Evolutionary conservation across 2,888 invertebrate genomes (phyloP).

Genomic region (Volucella inanis): DNA sequence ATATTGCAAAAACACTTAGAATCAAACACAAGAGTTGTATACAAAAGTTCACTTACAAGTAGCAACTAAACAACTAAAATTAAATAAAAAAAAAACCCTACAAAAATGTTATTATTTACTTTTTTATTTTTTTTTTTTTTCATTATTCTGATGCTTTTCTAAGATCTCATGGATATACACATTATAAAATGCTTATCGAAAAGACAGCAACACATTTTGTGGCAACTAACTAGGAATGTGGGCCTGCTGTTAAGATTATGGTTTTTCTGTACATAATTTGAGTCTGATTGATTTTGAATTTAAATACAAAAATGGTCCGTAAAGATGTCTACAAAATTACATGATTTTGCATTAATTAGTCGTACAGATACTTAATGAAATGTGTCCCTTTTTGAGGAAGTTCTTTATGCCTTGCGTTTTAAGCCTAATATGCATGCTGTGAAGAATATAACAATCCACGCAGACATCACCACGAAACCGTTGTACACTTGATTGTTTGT

Average conservation of each 20-base stretch:
- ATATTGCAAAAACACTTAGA: constrained; percentile 67
- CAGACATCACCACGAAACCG: constrained; percentile 88
- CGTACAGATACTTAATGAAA: constrained; percentile 37
- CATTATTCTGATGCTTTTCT: constrained; percentile 35
- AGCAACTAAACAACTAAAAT: constrained; percentile 58
- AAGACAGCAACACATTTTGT: constrained; percentile 6
- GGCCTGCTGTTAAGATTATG: constrained; percentile 36
- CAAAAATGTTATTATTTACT: constrained; percentile 7
- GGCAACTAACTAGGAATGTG: constrained; percentile 33
- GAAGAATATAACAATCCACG: constrained; percentile 87
- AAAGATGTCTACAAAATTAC: constrained; percentile 24
- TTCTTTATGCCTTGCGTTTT: constrained; percentile 82
- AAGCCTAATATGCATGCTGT: constrained; percentile 85
- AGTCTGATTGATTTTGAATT: constrained; percentile 42
- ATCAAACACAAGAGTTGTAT: constrained; percentile 58
- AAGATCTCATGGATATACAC: constrained; percentile 24
- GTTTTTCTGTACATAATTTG: constrained; percentile 29
- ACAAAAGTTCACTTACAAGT: constrained; percentile 65
- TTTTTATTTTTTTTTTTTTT: constrained; percentile 13
- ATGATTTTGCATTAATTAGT: constrained; percentile 45
- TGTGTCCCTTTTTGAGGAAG: constrained; percentile 28
- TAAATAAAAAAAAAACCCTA: constrained; percentile 60
- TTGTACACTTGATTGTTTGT: constrained; percentile 88
- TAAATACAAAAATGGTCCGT: constrained; percentile 52
- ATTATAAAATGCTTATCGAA: constrained; percentile 10